phyloP scores from a whole-genome alignment of 2,888 invertebrate genomes.

The Drosophila recens region DNA sequence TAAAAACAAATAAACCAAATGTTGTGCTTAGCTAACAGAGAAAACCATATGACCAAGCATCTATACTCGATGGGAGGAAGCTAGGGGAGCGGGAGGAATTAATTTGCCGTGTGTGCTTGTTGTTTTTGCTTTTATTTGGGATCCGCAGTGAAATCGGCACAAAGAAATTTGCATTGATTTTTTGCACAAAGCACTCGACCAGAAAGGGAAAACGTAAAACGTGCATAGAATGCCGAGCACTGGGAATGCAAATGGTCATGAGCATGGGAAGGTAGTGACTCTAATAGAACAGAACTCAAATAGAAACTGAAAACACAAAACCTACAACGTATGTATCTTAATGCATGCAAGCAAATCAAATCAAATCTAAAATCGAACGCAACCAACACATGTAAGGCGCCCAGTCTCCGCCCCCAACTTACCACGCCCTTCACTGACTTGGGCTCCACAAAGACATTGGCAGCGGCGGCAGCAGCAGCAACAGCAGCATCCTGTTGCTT shows the following conservation, averaged over 20 bases:
- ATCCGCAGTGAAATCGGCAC: slow-evolving; percentile 48
- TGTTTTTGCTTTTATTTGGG: slow-evolving; percentile 28
- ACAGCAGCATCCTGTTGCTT: slow-evolving; percentile 73
- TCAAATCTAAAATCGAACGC: slow-evolving; percentile 42
- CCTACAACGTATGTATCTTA: slow-evolving; percentile 9
- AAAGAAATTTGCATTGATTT: slow-evolving; percentile 61
- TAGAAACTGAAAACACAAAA: slow-evolving; percentile 23
- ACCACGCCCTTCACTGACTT: slow-evolving; percentile 83
- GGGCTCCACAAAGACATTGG: slow-evolving; percentile 82
- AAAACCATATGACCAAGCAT: slow-evolving; percentile 43
- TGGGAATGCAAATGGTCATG: slow-evolving; percentile 7
- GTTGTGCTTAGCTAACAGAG: slow-evolving; percentile 45
- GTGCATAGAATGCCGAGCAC: slow-evolving; percentile 41
- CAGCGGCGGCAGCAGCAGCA: slow-evolving; percentile 19
- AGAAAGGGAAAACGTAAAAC: slow-evolving; percentile 51
- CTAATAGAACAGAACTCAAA: slow-evolving; percentile 16
- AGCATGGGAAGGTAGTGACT: slow-evolving; percentile 5
- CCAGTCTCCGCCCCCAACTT: slow-evolving; percentile 52
- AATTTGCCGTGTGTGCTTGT: slow-evolving; percentile 18
- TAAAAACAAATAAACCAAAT: slow-evolving; percentile 58
- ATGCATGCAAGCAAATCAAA: slow-evolving; percentile 47
- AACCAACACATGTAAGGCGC: slow-evolving; percentile 19
- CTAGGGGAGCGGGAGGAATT: slow-evolving; percentile 3
- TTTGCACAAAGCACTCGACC: slow-evolving; percentile 28
- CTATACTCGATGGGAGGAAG: neutral